These are phyloP conservation scores for Sebastes nivosus DNA, from an alignment of 2,797 vertebrate genomes.

Conservation along the genomic window DNA sequence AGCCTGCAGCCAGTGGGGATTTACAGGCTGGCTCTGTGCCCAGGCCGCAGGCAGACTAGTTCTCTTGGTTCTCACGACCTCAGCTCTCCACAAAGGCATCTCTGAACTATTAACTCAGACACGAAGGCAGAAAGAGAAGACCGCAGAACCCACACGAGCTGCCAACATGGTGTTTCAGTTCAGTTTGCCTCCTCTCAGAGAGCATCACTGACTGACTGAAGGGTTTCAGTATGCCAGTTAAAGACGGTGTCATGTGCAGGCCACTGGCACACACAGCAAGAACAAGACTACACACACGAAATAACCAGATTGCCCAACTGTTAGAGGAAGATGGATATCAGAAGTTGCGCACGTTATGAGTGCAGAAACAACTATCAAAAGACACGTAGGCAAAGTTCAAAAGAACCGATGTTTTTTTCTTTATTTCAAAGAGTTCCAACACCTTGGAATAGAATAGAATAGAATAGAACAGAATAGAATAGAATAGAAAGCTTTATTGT, in stretches of 20 bases:
- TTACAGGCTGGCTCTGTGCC: slow-evolving; percentile 87
- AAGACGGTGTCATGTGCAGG: slow-evolving; percentile 64
- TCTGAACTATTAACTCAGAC: slow-evolving; percentile 84
- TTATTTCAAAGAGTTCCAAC: neutral
- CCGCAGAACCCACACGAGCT: slow-evolving; percentile 78
- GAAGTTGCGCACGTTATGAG: neutral
- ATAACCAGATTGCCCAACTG: slow-evolving; percentile 36
- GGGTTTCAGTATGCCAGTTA: slow-evolving; percentile 55
- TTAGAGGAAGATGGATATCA: neutral
- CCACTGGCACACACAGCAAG: slow-evolving; percentile 56
- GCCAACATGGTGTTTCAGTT: slow-evolving; percentile 77
- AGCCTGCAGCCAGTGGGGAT: slow-evolving; percentile 79
- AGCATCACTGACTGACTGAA: slow-evolving; percentile 25
- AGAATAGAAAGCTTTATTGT: no score
- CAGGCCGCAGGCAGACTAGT: slow-evolving; percentile 85
- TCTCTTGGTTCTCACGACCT: slow-evolving; percentile 92
- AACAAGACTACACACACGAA: slow-evolving; percentile 41
- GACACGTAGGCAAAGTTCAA: neutral
- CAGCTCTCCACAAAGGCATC: slow-evolving; percentile 82
- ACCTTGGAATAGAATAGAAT: no score
- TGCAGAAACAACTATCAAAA: neutral
- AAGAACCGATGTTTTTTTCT: neutral
- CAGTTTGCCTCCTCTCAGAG: slow-evolving; percentile 58
- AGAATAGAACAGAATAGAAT: no score
- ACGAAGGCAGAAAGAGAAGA: slow-evolving; percentile 73